Evolutionary conservation across 35 echinoderm and acorn worm species (phyloP), one percentile per base, ranked within the genome.

Genomic region (Chiridota heheva): DNA sequence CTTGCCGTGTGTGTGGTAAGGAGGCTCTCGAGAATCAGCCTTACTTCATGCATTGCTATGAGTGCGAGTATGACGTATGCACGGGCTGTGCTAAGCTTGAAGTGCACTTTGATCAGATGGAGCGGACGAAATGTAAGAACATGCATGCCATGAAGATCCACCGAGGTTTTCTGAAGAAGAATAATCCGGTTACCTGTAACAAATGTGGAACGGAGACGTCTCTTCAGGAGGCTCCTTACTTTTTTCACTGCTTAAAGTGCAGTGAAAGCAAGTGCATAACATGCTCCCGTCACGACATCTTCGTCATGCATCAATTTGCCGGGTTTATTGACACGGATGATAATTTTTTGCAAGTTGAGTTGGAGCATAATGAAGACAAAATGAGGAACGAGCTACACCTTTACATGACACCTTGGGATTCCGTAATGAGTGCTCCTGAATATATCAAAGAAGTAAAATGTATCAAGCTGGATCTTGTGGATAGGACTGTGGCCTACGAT

Each of bases 361-460:
- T 70, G 28, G 67, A 70, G 67, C 28, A 35, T 7, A 70, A 70
- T 36, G 67, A 70, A 38, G 67, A 70, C 20, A 31, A 38, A 7
- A 40, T 40, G 67, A 35, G 28, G 67, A 70, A 40, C 27, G 67
- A 70, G 67, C 67, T 70, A 31, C 67, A 70, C 37, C 67, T 70
- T 38, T 70, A 70, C 37, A 40, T 35, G 67, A 70, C 67, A 38
- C 67, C 67, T 31, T 70, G 67, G 67, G 37, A 70, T 38, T 31
- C 67, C 27, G 67, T 31, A 70, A 36, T 31, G 28, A 70, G 67
- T 33, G 67, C 67, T 8, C 67, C 67, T 70, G 5, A 2, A 7
- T 70, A 70, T 36, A 36, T 70, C 67, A 3, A 36, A 70, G 37
- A 70, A 70, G 67, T 70, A 27, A 70, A 70, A 38, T 70, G 37